Conservation (phyloP, 2,888 invertebrate species). For the Rhopalosiphum nymphaeae region DNA sequence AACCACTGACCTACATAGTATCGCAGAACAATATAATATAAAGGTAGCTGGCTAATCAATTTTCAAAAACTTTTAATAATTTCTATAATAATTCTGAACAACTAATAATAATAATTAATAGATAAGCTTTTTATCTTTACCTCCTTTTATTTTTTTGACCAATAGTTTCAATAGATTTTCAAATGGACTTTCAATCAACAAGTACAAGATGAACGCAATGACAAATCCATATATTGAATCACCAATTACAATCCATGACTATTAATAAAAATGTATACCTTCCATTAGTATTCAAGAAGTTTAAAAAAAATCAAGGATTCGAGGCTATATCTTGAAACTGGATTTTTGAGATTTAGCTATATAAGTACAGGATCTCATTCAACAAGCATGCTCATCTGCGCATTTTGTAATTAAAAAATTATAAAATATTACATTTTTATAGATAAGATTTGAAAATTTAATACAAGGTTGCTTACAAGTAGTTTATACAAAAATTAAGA, state of each 20-base stretch:
- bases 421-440: too few relatives aligned
- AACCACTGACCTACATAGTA: neutral
- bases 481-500: too few relatives aligned
- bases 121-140: neutral
- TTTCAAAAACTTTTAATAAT: neutral
- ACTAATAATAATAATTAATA: neutral
- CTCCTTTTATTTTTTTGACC: neutral
- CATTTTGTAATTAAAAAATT: too few relatives aligned
- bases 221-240: neutral
- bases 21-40: neutral
- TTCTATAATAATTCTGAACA: neutral
- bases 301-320: neutral
- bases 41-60: neutral
- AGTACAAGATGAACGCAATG: neutral
- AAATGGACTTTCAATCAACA: constrained; percentile 30
- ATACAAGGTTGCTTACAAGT: too few relatives aligned
- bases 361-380: neutral
- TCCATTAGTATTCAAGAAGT: neutral
- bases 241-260: constrained; percentile 21
- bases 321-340: neutral
- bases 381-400: neutral
- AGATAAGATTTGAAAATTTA: too few relatives aligned
- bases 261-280: neutral
- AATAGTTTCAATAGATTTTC: constrained; percentile 24
- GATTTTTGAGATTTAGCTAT: neutral